phyloP scores from a whole-genome alignment of 2,113 vertebrate species.

The Phalacrocorax pelagicus region DNA sequence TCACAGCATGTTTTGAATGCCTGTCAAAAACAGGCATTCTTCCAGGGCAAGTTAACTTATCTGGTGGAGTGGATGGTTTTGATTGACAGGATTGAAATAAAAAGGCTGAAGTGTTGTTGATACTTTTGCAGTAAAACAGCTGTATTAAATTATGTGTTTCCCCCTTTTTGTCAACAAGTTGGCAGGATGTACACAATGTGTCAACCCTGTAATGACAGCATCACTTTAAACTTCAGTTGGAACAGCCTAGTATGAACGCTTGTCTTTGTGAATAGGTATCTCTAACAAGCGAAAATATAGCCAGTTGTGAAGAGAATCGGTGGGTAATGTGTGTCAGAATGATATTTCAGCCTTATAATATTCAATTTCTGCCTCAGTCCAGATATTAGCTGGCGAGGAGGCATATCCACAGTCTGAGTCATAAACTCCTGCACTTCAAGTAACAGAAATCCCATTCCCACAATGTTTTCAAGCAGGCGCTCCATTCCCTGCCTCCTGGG shows the following conservation, averaged over 20 bases:
- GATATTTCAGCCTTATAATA: not conserved
- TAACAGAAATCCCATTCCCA: not conserved
- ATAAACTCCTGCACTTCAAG: not conserved
- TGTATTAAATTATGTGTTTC: not conserved
- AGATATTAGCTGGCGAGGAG: not conserved
- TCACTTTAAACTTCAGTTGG: not conserved
- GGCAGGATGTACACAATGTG: not conserved
- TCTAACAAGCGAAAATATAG: not conserved
- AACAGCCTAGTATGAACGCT: not conserved
- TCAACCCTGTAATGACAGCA: not conserved
- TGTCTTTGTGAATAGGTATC: not conserved
- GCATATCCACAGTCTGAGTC: not conserved
- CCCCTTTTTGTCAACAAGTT: conserved; percentile 45
- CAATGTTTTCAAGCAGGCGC: not conserved
- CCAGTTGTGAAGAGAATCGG: fast-evolving
- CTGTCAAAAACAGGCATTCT: conserved; percentile 43
- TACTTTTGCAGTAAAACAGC: conserved; percentile 57
- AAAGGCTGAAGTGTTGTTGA: conserved; percentile 34
- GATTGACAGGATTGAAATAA: conserved; percentile 57
- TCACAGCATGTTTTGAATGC: conserved; percentile 16
- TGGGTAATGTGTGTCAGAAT: not conserved
- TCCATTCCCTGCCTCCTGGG: not conserved
- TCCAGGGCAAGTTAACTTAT: conserved; percentile 34
- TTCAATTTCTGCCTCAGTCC: not conserved
- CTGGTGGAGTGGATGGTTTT: conserved; percentile 25